Evolutionary conservation across 2,113 vertebrate species (phyloP).

Genomic region (Pyxicephalus adspersus): DNA sequence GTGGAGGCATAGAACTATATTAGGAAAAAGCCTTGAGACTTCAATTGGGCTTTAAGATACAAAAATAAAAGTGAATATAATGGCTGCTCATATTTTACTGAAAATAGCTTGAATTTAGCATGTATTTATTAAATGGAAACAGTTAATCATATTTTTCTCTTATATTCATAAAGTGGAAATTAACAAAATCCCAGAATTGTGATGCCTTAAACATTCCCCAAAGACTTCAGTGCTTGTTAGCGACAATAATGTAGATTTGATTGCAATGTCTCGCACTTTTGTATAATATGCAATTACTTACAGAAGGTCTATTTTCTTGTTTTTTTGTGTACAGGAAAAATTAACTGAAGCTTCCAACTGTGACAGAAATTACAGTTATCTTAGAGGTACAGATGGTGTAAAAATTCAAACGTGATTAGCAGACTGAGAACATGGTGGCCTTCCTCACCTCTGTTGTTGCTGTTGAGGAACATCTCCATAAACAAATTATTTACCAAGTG

Average conservation of each 20-base stretch:
- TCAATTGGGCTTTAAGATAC: no score
- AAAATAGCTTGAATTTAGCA: not conserved
- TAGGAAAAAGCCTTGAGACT: no score
- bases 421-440: conserved; percentile 74
- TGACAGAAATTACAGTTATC: conserved; percentile 80
- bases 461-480: conserved; percentile 70
- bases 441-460: conserved; percentile 69
- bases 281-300: conserved; percentile 59
- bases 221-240: conserved; percentile 46
- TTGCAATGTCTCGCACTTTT: conserved; percentile 54
- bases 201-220: conserved; percentile 41
- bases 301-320: conserved; percentile 56
- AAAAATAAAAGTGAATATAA: no score
- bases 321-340: conserved; percentile 63
- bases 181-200: conserved; percentile 28
- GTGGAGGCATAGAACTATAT: no score
- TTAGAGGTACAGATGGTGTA: conserved; percentile 79
- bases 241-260: conserved; percentile 54
- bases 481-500: conserved; percentile 75
- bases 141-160: conserved; percentile 15
- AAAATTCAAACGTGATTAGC: conserved; percentile 77
- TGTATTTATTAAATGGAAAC: not conserved
- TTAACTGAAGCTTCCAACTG: conserved; percentile 81
- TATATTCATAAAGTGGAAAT: conserved; percentile 11
- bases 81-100: no score